Evolutionary conservation across 2,888 invertebrate genomes (phyloP).

Genomic region (Aleiodes leptofemur): DNA sequence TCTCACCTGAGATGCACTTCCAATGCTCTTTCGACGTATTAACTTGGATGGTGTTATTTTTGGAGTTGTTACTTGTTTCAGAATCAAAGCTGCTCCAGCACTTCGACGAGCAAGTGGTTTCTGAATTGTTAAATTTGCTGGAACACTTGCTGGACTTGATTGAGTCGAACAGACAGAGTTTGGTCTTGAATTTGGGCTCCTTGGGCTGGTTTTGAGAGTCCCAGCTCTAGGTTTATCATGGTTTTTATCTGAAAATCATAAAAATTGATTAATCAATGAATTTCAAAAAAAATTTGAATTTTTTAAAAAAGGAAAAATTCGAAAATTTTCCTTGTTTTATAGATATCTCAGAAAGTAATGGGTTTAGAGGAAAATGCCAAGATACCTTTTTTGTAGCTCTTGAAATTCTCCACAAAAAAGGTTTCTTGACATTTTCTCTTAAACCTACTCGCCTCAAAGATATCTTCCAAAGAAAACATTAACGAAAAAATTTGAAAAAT

Average conservation of each 20-base stretch:
- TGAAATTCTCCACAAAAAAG: too few relatives aligned
- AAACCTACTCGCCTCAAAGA: too few relatives aligned
- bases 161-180: slow-evolving; percentile 40
- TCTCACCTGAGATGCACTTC: slow-evolving; percentile 24
- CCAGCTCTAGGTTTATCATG: slow-evolving; percentile 52
- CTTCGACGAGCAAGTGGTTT: slow-evolving; percentile 19
- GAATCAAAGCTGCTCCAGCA: neutral
- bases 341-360: too few relatives aligned
- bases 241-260: slow-evolving; percentile 41
- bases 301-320: neutral
- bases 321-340: too few relatives aligned
- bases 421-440: too few relatives aligned
- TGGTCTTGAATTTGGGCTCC: slow-evolving; percentile 14
- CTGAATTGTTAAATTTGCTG: slow-evolving; percentile 15
- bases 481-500: neutral
- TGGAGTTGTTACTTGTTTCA: slow-evolving; percentile 8
- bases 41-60: slow-evolving; percentile 27
- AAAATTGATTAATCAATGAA: too few relatives aligned
- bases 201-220: slow-evolving; percentile 27
- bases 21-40: slow-evolving; percentile 44
- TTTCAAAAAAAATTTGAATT: neutral
- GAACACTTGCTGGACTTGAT: neutral
- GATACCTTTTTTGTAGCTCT: too few relatives aligned
- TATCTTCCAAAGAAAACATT: neutral
- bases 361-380: too few relatives aligned